Conservation (phyloP, 2,888 invertebrate genomes). For the Campopleginae sp. region DNA sequence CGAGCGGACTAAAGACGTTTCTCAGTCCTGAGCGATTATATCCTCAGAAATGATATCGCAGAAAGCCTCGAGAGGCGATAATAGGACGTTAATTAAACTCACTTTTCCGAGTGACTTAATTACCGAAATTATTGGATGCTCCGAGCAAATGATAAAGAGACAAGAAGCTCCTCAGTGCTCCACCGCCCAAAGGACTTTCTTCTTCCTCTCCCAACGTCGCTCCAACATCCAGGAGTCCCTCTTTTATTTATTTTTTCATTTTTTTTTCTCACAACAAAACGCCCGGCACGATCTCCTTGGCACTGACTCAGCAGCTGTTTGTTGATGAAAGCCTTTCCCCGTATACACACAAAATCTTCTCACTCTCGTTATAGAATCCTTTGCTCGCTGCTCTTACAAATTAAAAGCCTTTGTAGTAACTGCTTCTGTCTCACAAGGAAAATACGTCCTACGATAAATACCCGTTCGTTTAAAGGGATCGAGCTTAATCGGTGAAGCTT, state of each 20-base stretch:
- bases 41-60: constrained; percentile 30
- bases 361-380: constrained; percentile 19
- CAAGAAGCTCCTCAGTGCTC: constrained; percentile 18
- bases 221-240: neutral
- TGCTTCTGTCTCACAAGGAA: neutral
- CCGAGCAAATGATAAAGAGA: constrained; percentile 29
- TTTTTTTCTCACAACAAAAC: neutral
- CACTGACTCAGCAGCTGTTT: constrained; percentile 45
- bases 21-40: constrained; percentile 16
- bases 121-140: constrained; percentile 60
- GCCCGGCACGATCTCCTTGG: constrained; percentile 25
- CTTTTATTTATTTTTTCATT: neutral
- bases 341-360: constrained; percentile 26
- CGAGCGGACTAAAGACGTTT: constrained; percentile 35
- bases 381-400: constrained; percentile 31
- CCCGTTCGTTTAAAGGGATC: constrained; percentile 6
- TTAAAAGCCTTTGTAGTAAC: constrained; percentile 6
- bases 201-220: constrained; percentile 1
- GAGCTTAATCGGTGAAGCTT: neutral
- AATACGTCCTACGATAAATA: constrained; percentile 25
- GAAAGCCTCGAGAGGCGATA: constrained; percentile 54
- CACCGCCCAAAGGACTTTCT: constrained; percentile 18
- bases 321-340: constrained; percentile 56
- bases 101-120: constrained; percentile 60
- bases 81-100: constrained; percentile 58